Evolutionary conservation across 2,888 invertebrate genomes (phyloP).

Genomic region (Thera britannica): DNA sequence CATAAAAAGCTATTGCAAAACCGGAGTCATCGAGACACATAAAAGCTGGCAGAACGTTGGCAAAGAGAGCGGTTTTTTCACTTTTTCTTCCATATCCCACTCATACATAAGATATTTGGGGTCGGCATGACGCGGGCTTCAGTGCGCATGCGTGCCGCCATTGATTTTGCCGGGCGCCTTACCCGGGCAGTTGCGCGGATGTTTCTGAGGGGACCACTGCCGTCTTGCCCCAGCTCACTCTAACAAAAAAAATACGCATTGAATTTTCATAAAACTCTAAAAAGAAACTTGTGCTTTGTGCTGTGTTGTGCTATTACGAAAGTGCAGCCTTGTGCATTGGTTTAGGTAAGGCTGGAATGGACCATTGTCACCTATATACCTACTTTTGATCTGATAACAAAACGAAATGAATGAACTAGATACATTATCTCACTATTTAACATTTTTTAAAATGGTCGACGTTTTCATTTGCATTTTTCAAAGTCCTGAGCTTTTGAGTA

Average conservation of each 20-base stretch:
- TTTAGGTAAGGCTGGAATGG: constrained; percentile 30
- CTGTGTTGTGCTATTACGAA: constrained; percentile 41
- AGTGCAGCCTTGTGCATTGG: constrained; percentile 25
- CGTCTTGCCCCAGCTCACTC: constrained; percentile 54
- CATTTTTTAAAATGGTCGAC: constrained; percentile 11
- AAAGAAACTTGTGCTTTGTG: constrained; percentile 50
- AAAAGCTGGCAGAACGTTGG: constrained; percentile 47
- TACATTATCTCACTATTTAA: constrained; percentile 8
- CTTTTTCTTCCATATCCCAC: constrained; percentile 68
- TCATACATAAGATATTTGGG: constrained; percentile 82
- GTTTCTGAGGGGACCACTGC: constrained; percentile 51
- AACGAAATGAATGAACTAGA: not conserved
- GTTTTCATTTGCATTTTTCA: not conserved
- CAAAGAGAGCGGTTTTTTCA: constrained; percentile 57
- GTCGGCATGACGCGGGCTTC: constrained; percentile 65
- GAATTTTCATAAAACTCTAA: constrained; percentile 45
- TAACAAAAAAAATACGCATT: constrained; percentile 68
- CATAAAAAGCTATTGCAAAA: constrained; percentile 18
- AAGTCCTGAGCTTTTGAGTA: too few relatives aligned
- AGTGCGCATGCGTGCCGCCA: constrained; percentile 73
- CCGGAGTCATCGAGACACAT: constrained; percentile 33
- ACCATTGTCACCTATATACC: constrained; percentile 1
- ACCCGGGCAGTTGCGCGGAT: constrained; percentile 72
- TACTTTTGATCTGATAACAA: constrained; percentile 23
- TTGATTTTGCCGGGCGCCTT: constrained; percentile 70